Base-by-base conservation (phyloP, 1,140 invertebrate species). In the Dinoponera quadriceps region DNA sequence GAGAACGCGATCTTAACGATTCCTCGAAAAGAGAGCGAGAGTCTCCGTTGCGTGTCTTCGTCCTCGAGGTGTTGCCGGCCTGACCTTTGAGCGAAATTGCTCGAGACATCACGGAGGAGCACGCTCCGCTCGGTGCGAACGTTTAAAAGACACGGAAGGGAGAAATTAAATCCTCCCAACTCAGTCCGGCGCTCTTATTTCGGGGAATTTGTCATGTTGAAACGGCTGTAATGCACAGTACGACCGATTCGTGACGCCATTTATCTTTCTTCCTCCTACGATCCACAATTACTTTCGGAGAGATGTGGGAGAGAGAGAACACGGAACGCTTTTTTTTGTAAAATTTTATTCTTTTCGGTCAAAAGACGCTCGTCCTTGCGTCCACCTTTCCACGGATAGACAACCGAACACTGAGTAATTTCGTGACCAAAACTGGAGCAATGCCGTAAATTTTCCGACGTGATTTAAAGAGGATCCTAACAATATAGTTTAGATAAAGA, bases 1-100 rank as follows among this genome's bases (percentile, higher is more conserved):
- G 80, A 49, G 80, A 86, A 82, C 86, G 81, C 84, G 88, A 89
- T 86, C 84, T 86, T 89, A 89, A 89, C 88, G 87, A 89, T 89
- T 77, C 84, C 78, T 88, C 74, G 63, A 77, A 88, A 44, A 4
- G 38, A 44, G 38, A 44, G 38, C 38, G 33, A 71, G 27, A 69
- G 54, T 48, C 38, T 33, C 65, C n/a, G 18, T 49, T n/a, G 68
- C 82, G 48, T 71, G 33, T 72, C 48, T 20, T 44, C n/a, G n/a
- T 14, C 22, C 54, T 51, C 18, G 16, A 18, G 44, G 44, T 20
- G 59, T 74, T 38, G 3, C 49, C 9, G 7, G 22, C n/a, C 14
- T 48, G 14, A 77, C 13, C 27, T 57, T 62, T 48, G 49, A 57
- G 7, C 9, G 57, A 60, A 86, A 77, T 68, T 73, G 73, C 59